phyloP scores from a whole-genome alignment of 2,888 invertebrate genomes.

The Thereva unica region DNA sequence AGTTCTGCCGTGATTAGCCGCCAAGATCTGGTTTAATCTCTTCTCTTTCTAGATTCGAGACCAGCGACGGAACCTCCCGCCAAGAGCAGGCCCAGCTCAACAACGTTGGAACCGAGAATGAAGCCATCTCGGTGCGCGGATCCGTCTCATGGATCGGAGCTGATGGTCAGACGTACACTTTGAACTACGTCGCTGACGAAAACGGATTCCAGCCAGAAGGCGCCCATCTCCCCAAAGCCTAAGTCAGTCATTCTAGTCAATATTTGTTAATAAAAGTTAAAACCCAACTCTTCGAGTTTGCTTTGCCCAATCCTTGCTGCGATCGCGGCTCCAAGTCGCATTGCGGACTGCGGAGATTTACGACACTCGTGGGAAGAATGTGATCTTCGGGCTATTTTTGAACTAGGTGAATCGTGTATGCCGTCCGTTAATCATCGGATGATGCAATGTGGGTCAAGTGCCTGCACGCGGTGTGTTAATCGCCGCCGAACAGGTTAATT shows the following conservation, averaged over 20 bases:
- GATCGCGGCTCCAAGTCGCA: too few species aligned
- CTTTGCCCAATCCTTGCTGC: too few species aligned
- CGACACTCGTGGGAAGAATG: too few species aligned
- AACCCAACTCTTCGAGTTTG: too few species aligned
- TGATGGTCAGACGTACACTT: conserved; percentile 59
- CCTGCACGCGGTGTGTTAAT: too few species aligned
- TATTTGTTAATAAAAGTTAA: too few species aligned
- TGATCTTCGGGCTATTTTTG: too few species aligned
- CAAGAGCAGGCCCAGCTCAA: conserved; percentile 57
- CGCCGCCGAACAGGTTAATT: too few species aligned
- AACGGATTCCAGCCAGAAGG: conserved; percentile 61
- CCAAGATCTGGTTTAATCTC: not conserved
- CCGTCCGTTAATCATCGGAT: too few species aligned
- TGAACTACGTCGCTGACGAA: conserved; percentile 61
- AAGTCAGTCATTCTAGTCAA: conserved; percentile 6
- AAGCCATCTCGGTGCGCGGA: conserved; percentile 58
- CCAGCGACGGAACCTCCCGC: conserved; percentile 58
- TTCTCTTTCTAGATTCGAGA: conserved; percentile 51
- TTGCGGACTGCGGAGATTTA: too few species aligned
- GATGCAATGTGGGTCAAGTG: too few species aligned
- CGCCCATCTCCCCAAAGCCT: conserved; percentile 50
- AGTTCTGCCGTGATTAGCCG: conserved; percentile 49
- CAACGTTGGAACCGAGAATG: conserved; percentile 57
- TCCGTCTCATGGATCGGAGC: conserved; percentile 57
- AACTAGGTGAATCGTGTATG: too few species aligned